These are phyloP conservation scores for Petromus typicus DNA, from an alignment of 2,113 vertebrate species.

Conservation along the genomic window DNA sequence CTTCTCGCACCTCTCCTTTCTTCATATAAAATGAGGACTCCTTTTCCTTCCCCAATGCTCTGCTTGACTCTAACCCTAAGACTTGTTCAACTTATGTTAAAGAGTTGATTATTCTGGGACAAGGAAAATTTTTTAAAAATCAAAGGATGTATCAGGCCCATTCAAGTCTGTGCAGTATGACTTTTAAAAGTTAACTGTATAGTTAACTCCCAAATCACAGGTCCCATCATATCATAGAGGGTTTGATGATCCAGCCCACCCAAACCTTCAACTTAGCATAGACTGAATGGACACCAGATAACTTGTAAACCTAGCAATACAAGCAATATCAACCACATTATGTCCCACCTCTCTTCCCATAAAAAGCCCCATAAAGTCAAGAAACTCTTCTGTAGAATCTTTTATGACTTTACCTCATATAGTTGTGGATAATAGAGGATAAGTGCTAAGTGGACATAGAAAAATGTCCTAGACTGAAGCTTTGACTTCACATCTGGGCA, in stretches of 20 bases:
- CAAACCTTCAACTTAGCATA: fast-evolving
- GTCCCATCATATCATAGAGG: no score
- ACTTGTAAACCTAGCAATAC: not conserved
- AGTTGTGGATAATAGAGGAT: not conserved
- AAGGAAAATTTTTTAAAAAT: not conserved
- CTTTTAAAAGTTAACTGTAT: not conserved
- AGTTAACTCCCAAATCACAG: not conserved
- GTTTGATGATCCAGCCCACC: not conserved
- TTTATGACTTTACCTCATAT: not conserved
- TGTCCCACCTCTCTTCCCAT: not conserved
- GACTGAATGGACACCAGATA: fast-evolving
- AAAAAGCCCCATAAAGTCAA: not conserved
- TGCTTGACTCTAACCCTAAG: not conserved
- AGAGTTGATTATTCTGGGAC: not conserved
- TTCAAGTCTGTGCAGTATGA: not conserved
- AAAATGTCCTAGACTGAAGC: not conserved
- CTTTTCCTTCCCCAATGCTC: not conserved
- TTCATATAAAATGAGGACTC: slow-evolving; percentile 6
- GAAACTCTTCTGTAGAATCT: not conserved
- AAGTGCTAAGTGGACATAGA: not conserved
- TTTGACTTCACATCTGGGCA: not conserved
- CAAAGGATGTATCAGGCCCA: not conserved
- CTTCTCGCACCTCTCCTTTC: not conserved
- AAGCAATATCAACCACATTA: not conserved
- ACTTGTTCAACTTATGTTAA: not conserved